A percentile compares a stretch with the other conserved stretches of the same genome.
Evolutionary conservation across 92 coral and sea anemone species (phyloP).

Genomic region (Epizoanthus illoricatus): DNA sequence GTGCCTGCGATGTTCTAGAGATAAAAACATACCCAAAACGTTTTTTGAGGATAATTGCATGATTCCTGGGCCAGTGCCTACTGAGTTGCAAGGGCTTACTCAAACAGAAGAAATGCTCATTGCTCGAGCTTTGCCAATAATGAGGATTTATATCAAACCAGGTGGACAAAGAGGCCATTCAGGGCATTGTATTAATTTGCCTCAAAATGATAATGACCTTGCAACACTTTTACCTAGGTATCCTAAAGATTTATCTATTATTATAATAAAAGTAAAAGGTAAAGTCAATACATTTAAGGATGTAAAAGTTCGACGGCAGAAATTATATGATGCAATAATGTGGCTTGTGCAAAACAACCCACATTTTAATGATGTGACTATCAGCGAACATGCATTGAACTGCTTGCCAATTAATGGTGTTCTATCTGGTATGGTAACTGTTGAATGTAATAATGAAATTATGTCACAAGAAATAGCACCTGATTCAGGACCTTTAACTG

Average conservation of each 20-base stretch:
- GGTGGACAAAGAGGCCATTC: too few relatives aligned
- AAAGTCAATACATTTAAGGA: too few relatives aligned
- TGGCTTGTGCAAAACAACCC: background rate
- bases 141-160: too few relatives aligned
- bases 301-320: too few relatives aligned
- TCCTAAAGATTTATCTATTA: too few relatives aligned
- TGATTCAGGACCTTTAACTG: background rate
- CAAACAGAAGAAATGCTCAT: too few relatives aligned
- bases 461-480: background rate
- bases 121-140: too few relatives aligned
- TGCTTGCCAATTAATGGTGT: background rate
- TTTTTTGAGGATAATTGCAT: too few relatives aligned
- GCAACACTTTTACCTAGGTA: constrained; percentile 27
- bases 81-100: too few relatives aligned
- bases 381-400: background rate
- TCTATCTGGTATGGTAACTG: background rate
- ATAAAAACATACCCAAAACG: too few relatives aligned
- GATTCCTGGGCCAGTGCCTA: constrained; percentile 3
- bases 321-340: background rate
- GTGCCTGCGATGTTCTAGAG: too few relatives aligned
- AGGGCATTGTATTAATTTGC: constrained; percentile 29
- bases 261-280: too few relatives aligned
- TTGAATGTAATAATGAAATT: background rate
- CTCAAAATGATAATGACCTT: constrained; percentile 34
- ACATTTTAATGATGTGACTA: background rate